These are phyloP conservation scores for Nomada flava DNA, from an alignment of 2,888 invertebrate genomes.

Conservation along the genomic window DNA sequence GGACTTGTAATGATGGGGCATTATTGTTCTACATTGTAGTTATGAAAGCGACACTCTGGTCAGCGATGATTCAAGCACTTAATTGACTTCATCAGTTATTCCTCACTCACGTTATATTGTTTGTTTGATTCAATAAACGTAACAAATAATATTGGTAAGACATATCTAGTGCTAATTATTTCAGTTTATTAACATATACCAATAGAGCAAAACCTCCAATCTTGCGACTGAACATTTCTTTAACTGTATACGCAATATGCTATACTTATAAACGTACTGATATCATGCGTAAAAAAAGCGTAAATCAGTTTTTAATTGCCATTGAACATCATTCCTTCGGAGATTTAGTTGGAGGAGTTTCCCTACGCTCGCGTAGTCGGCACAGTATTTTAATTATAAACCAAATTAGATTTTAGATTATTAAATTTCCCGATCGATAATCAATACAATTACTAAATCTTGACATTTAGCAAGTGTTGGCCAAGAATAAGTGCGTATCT, in stretches of 20 bases:
- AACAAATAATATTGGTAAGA: conserved; percentile 16
- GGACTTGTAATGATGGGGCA: conserved; percentile 13
- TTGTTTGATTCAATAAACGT: conserved; percentile 1
- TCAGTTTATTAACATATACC: background rate
- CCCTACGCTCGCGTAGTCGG: too few relatives aligned
- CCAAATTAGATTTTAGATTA: background rate
- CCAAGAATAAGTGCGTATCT: background rate
- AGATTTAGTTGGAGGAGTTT: too few relatives aligned
- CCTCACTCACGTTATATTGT: background rate
- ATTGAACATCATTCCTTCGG: too few relatives aligned
- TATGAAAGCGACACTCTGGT: conserved; percentile 6
- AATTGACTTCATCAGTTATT: background rate
- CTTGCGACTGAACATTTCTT: background rate
- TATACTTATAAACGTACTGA: background rate
- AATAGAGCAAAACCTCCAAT: background rate
- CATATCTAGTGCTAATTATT: conserved; percentile 1
- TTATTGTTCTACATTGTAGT: conserved; percentile 6
- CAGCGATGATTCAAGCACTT: conserved; percentile 19
- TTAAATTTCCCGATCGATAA: background rate
- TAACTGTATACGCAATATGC: background rate
- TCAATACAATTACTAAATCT: background rate
- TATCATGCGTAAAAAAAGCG: background rate
- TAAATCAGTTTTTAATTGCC: too few relatives aligned
- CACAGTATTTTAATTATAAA: background rate
- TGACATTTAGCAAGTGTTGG: background rate